Evolutionary conservation across 2,113 vertebrate species (phyloP), one percentile per base, ranked within the genome.

Genomic region (Coturnix japonica): DNA sequence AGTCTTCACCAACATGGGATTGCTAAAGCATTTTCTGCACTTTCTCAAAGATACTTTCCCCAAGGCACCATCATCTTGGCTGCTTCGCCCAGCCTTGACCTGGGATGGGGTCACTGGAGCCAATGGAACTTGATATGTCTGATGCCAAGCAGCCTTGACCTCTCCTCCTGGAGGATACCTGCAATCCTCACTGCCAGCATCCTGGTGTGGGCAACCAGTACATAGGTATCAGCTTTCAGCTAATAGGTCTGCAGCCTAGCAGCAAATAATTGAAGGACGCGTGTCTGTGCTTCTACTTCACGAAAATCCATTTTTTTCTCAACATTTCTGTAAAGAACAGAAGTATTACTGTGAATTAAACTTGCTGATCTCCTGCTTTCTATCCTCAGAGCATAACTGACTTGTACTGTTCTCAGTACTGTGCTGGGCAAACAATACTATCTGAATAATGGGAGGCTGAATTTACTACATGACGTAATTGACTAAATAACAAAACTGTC

Each of bases 81-180:
- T 7, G 1, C 51, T 22, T n/a, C 9, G 6, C 22, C 43, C 25
- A 63, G 11, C 11, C 1, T 0, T 28, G 10, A 14, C 25, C 15
- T 33, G 10, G 1, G 3, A 6, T 56, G 31, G 28, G 11, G 7
- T 18, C 7, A 1, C 6, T 56, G 9, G 8, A 66, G 19, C 5
- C 0, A 0, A 2, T 70, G 33, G 13, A 66, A 56, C 5, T 3
- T 5, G 5, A 14, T 61, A 17, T 39, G 9, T 31, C 22, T 35
- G 17, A 37, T 37, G 7, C 6, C 7, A 10, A 4, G 11, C 31
- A 76, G 16, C 11, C 39, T 15, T 2, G 0, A 16, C 7, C 21
- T 19, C 4, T 53, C 8, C n/a, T 59, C 23, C 4, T 7, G 37
- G 21, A 83, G 13, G 9, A 30, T 7, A 37, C 39, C 33, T 71